phyloP scores from a whole-genome alignment of 1,140 invertebrate species.

The Holotrichia oblita region DNA sequence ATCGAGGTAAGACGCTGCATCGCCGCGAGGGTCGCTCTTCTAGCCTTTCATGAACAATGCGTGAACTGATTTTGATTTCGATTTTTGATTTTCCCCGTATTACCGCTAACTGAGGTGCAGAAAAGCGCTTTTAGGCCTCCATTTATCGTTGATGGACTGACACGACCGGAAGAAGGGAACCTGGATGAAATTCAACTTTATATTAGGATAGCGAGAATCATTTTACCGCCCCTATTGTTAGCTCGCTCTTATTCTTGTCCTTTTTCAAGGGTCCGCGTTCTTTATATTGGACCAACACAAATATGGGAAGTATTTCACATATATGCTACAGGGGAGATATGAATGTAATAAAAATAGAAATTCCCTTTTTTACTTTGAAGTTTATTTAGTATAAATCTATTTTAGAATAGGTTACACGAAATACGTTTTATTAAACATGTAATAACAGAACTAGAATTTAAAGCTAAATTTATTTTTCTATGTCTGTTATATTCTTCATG shows the following conservation, averaged over 20 bases:
- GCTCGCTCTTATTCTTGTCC: background rate
- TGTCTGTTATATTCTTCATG: too few relatives aligned
- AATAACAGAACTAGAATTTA: too few relatives aligned
- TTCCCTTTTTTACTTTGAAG: too few relatives aligned
- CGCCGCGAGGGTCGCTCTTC: background rate
- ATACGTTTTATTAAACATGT: too few relatives aligned
- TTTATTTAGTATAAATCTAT: too few relatives aligned
- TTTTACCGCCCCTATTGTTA: background rate
- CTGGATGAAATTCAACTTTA: slow-evolving; percentile 1
- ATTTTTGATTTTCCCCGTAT: slow-evolving; percentile 14
- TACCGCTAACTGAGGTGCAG: background rate
- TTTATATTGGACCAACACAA: background rate
- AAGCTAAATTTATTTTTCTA: too few relatives aligned
- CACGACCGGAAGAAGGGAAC: background rate
- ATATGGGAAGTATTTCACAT: background rate
- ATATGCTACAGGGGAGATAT: background rate
- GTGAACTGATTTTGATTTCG: background rate
- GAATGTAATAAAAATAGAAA: too few relatives aligned
- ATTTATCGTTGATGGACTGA: slow-evolving; percentile 4
- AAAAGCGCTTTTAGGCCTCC: background rate
- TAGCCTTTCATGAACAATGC: background rate
- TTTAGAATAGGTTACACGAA: too few relatives aligned
- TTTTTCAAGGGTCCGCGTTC: background rate
- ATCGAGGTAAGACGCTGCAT: background rate
- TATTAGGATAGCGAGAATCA: background rate